Base-by-base conservation (phyloP, 2,888 invertebrate genomes). In the Lasioglossum morio region DNA sequence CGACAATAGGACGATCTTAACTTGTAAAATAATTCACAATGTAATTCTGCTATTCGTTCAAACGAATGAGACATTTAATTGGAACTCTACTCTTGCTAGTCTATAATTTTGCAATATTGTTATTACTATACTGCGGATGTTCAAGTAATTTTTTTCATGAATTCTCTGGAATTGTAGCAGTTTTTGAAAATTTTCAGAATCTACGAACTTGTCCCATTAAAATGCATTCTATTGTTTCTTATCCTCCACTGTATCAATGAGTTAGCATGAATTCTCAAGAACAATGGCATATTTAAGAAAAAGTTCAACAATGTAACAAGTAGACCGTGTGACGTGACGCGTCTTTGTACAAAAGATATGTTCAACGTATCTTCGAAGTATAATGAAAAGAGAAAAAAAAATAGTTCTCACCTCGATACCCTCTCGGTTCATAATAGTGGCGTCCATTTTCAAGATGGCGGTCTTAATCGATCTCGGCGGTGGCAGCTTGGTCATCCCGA, bases 361-460 rank as follows among this genome's bases (percentile, higher is more conserved):
- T 30, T 63, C 5, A 34, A 66, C 16, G 66, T 34, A 34, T 66
- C 30, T 69, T 23, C 69, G 66, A 19, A 69, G 69, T 69, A 8
- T 23, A 12, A 37, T 37, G 4, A 37, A 69, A 69, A 37, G 4
- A 69, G 34, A 37, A 4, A 69, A 37, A 37, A 10, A 69, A 37
- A 69, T 69, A 12, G 16, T 60, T 70, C 90, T 93, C 92, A 97
- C 97, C 96, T 99, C 99, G 90, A 99, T 99, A 43, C 99, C 99
- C 95, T 99, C 99, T 91, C 99, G 96, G 91, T 99, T 99, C 95
- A 99, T 98, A 73, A 99, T 99, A 1, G 99, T 98, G 1, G 98
- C 98, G 95, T 99, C 99, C 99, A 99, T 99, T 96, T 99, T 99
- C 95, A 99, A 96, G 88, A 99, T 99, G 43, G 99, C 99, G n/a